Base-by-base conservation (phyloP, 2,797 vertebrate genomes). In the Spheniscus humboldti region DNA sequence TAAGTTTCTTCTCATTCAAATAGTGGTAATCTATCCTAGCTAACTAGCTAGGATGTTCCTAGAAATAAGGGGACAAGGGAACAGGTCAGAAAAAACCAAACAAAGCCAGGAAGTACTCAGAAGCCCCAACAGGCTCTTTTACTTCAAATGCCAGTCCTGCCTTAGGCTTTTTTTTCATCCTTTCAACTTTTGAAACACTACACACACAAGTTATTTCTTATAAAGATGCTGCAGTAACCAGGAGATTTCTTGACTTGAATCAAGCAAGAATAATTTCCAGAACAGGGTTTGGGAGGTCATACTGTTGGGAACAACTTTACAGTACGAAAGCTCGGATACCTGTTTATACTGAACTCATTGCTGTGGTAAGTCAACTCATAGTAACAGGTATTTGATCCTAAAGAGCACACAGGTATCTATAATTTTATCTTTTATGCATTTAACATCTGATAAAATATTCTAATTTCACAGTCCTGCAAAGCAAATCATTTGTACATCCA, bases 261-360 rank as follows among this genome's bases (percentile, higher is more conserved):
- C 64, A 45, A 25, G 50, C 24, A 57, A 71, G 39, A 50, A 39
- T 7, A 45, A 37, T 48, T 67, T 48, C 60, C 28, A 69, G 59
- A 66, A 67, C n/a, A 37, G 11, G 13, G 24, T 56, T 69, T 56
- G 16, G 28, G 31, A 69, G 28, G 35, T 63, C 66, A 81, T 20
- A 45, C 41, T 56, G 33, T 45, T 55, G 30, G 33, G 19, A 60
- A 74, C 50, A 67, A 74, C 31, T 31, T 67, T 43, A 55, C 41
- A 18, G 31, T 31, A 80, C 0, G 0, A 63, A 62, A 55, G 50
- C 56, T 63, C 3, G 0, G 37, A 6, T 69, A 63, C 13, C 25
- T 76, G 7, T 63, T 67, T 60, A 68, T 30, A 56, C 14, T 48
- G 48, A 76, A 69, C 17, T 62, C 15, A 27, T 18, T 69, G 25